Percentiles rank a stretch among this genome's conserved stretches.
Conservation (phyloP, 2,888 invertebrate species). For the Asteroscopus sphinx region DNA sequence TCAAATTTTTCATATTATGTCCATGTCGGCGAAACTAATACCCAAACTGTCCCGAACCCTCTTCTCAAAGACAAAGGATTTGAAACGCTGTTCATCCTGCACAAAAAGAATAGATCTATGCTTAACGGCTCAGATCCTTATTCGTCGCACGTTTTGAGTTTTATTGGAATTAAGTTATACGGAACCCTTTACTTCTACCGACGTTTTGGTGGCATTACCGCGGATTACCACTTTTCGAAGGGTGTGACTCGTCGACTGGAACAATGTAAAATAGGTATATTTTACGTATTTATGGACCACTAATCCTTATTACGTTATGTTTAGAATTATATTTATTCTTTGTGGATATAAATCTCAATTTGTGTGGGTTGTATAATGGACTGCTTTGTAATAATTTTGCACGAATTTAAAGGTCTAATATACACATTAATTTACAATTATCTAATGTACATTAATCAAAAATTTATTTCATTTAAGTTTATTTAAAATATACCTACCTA, state of each 20-base stretch:
- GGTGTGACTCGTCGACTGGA: constrained; percentile 64
- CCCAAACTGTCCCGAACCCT: constrained; percentile 38
- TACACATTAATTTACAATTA: background rate
- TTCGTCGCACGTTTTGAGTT: constrained; percentile 84
- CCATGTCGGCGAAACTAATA: constrained; percentile 32
- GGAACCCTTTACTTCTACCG: constrained; percentile 82
- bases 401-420: background rate
- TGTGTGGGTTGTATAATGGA: constrained; percentile 18
- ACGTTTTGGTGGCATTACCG: constrained; percentile 78
- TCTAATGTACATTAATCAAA: no score
- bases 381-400: background rate
- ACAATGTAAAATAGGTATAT: constrained; percentile 64
- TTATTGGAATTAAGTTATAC: constrained; percentile 86
- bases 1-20: constrained; percentile 17
- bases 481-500: no score
- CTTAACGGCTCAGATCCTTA: constrained; percentile 64
- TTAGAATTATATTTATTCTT: constrained; percentile 54
- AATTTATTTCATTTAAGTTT: no score
- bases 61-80: constrained; percentile 50
- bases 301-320: constrained; percentile 60
- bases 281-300: constrained; percentile 60
- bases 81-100: constrained; percentile 38
- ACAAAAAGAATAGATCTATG: constrained; percentile 59
- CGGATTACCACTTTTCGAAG: constrained; percentile 75
- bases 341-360: constrained; percentile 42